Base-by-base conservation (phyloP, 2,797 vertebrate genomes). In the Potorous gilbertii region DNA sequence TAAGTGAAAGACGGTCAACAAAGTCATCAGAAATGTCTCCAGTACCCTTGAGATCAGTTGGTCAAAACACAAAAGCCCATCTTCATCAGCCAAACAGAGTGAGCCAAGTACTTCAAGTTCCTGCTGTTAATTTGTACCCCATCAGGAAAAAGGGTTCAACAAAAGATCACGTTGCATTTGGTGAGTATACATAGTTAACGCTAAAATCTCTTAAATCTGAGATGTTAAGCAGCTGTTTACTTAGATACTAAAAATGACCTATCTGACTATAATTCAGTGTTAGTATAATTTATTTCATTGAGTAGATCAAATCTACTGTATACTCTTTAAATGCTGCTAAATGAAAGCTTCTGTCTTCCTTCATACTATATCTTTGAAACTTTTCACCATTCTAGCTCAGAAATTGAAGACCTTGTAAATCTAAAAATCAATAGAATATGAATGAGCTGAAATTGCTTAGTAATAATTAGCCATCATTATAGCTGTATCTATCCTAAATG, bases 11-110 rank as follows among this genome's bases (percentile, higher is more conserved):
- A 96, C 99, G 99, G 91, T 99, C 99, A 95, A 98, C 98, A 29
- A 99, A 99, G 98, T 99, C 97, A 91, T 98, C 99, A 0, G 99
- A 99, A 98, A 99, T 99, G 99, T 99, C 99, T 96, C 99, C 99
- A 0, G 99, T 99, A 95, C 99, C 99, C 55, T 94, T 99, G 98
- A 99, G 99, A 18, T 99, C 99, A 0, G 89, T 98, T 57, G 98
- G 99, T 96, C 99, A 99, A 27, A 98, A 98, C 0, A 96, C 98
- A 50, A 99, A 99, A 98, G 96, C 98, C 90, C 98, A 99, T 97
- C 97, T 98, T 52, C 99, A 99, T 96, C 98, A 99, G 28, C 99
- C 99, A 55, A 99, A 99, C 98, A 98, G 99, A 96, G 99, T 99
- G 96, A 99, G 99, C 92, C 99, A 99, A 98, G 99, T 99, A 57